Conservation (phyloP, 2,113 vertebrate species). For the Scomber japonicus region DNA sequence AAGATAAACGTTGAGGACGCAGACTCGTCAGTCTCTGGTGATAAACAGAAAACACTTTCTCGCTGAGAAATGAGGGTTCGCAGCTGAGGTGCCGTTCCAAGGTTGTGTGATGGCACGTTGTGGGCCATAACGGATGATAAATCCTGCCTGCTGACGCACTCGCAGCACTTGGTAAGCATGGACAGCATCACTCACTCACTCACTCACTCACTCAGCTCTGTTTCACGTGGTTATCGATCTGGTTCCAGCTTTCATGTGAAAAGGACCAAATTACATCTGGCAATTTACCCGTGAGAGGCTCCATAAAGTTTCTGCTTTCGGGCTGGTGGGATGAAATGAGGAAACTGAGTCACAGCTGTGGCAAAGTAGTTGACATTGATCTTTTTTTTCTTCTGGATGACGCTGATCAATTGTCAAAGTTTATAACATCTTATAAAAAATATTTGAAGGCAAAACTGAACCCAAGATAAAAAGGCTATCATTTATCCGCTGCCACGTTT, state of each 20-base stretch:
- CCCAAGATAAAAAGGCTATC: conserved; percentile 21
- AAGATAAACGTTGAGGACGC: conserved; percentile 38
- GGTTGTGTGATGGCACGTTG: conserved; percentile 64
- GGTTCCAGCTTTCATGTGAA: conserved; percentile 57
- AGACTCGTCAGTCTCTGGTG: conserved; percentile 27
- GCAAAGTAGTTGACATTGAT: conserved; percentile 56
- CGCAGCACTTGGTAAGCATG: conserved; percentile 47
- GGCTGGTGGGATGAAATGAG: conserved; percentile 53
- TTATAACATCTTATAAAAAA: conserved; percentile 40
- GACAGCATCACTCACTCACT: conserved; percentile 76
- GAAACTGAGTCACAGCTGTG: conserved; percentile 63
- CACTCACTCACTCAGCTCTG: conserved; percentile 26
- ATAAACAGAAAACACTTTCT: conserved; percentile 48
- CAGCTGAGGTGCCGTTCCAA: conserved; percentile 61
- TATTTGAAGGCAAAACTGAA: conserved; percentile 15
- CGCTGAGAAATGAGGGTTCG: conserved; percentile 62
- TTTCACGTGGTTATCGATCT: conserved; percentile 74
- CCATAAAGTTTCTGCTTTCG: conserved; percentile 56
- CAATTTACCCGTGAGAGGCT: conserved; percentile 63
- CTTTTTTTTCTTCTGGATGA: conserved; percentile 31
- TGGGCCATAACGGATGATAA: conserved; percentile 67
- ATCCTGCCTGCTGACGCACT: conserved; percentile 77
- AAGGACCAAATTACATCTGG: conserved; percentile 71
- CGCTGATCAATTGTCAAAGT: conserved; percentile 52
- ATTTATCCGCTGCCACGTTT: conserved; percentile 40